These are phyloP conservation scores for Phocoena phocoena DNA, from an alignment of 2,113 vertebrate species.

Conservation along the genomic window DNA sequence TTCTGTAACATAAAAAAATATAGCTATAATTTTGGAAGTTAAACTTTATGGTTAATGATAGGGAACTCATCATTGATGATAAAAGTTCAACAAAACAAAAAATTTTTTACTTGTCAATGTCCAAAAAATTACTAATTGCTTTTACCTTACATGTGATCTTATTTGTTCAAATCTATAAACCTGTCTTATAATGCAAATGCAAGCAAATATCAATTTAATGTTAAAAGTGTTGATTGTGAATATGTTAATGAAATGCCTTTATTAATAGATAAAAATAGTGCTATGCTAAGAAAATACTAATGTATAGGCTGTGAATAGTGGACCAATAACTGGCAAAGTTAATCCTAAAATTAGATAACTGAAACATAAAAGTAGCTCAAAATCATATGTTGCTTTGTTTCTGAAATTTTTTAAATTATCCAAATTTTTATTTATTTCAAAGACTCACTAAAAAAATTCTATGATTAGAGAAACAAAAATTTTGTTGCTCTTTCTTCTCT, in stretches of 20 bases:
- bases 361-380: neutral
- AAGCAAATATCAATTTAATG: neutral
- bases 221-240: neutral
- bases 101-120: neutral
- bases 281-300: neutral
- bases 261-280: neutral
- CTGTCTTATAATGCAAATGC: neutral
- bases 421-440: neutral
- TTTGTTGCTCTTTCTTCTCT: neutral
- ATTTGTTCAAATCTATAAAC: neutral
- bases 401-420: neutral
- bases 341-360: neutral
- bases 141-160: neutral
- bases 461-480: neutral
- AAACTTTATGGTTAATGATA: neutral
- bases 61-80: neutral
- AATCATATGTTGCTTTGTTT: neutral
- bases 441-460: neutral
- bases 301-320: neutral
- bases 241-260: neutral
- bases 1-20: neutral
- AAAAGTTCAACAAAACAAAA: neutral
- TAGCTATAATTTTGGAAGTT: neutral
- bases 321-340: neutral
- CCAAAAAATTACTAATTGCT: neutral